Conservation (phyloP, 2,113 vertebrate genomes). For the Oreochromis niloticus region DNA sequence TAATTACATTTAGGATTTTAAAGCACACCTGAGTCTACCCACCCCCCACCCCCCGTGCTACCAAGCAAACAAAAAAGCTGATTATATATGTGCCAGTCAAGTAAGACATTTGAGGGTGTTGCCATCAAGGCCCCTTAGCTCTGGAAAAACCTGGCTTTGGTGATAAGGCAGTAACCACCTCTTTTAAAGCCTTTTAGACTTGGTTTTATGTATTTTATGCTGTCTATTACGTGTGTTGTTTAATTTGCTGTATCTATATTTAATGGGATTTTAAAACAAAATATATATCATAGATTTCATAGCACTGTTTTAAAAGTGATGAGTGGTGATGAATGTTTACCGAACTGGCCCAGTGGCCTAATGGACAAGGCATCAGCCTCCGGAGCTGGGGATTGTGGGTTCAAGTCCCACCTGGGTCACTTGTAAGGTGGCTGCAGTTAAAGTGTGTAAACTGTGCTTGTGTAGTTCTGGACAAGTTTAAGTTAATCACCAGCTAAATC, state of each 20-base stretch:
- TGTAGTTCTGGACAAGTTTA: rapidly evolving
- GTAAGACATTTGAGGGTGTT: background rate
- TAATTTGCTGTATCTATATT: background rate
- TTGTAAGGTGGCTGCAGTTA: background rate
- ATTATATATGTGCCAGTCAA: background rate
- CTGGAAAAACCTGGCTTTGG: background rate
- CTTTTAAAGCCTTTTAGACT: background rate
- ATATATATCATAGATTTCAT: background rate
- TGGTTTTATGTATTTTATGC: background rate
- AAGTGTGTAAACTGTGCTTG: background rate
- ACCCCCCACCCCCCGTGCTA: background rate
- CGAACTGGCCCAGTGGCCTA: slow-evolving; percentile 86
- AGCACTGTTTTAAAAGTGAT: background rate
- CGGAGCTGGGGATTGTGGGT: slow-evolving; percentile 96
- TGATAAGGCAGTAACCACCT: background rate
- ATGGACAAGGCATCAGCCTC: slow-evolving; percentile 99
- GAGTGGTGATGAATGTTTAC: background rate
- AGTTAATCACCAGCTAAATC: background rate
- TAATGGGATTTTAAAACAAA: background rate
- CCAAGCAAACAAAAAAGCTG: background rate
- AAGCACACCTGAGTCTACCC: background rate
- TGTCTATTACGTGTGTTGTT: background rate
- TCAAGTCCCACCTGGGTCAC: slow-evolving; percentile 94
- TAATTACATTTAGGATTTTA: background rate
- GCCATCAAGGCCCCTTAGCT: background rate